Conservation (phyloP, 1,140 invertebrate genomes). For the Brachionus rotundiformis region DNA sequence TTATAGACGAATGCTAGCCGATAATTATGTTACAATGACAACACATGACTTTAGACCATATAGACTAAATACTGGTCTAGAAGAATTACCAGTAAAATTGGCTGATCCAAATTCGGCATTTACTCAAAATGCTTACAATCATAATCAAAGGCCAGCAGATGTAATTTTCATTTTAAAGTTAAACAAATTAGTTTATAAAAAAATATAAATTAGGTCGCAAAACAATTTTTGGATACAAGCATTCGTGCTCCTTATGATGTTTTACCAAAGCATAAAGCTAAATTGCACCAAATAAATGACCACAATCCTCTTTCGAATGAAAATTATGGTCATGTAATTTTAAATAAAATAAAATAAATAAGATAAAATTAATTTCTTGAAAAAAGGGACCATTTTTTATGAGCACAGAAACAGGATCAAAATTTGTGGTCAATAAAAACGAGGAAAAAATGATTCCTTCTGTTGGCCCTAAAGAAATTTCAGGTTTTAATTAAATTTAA, state of each 20-base stretch:
- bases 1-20: background rate
- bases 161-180: slow-evolving; percentile 1
- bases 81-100: slow-evolving; percentile 6
- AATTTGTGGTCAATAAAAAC: background rate
- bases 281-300: slow-evolving; percentile 3
- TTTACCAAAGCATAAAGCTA: slow-evolving; percentile 33
- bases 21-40: slow-evolving; percentile 24
- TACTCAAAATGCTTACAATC: slow-evolving; percentile 14
- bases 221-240: slow-evolving; percentile 22
- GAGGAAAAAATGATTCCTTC: background rate
- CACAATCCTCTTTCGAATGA: slow-evolving; percentile 32
- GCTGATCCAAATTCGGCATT: slow-evolving; percentile 12
- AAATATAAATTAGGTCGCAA: background rate
- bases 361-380: background rate
- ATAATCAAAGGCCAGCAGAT: slow-evolving; percentile 24
- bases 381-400: slow-evolving; percentile 26
- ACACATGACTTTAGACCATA: background rate
- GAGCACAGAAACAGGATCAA: background rate
- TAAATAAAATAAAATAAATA: background rate
- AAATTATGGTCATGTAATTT: slow-evolving; percentile 41
- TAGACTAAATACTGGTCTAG: background rate
- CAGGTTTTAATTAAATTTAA: background rate
- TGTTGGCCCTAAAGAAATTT: slow-evolving; percentile 32
- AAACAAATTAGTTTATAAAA: background rate
- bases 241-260: slow-evolving; percentile 33